These are phyloP conservation scores for Macrosiphum euphorbiae DNA, from an alignment of 2,888 invertebrate species.

Conservation along the genomic window DNA sequence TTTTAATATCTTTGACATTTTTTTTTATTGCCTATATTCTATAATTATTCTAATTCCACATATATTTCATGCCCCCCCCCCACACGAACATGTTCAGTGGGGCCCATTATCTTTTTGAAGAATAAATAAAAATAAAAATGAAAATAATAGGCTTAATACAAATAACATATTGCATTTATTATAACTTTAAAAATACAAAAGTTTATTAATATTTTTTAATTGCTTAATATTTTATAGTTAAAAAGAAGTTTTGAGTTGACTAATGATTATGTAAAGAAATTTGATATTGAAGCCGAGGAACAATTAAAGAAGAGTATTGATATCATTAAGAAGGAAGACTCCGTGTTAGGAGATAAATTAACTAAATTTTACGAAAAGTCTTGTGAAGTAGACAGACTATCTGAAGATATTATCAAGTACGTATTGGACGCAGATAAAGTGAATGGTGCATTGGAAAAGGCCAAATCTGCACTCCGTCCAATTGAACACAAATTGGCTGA, in stretches of 20 bases:
- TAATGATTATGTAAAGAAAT: conserved; percentile 19
- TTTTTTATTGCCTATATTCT: neutral
- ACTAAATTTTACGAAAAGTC: conserved; percentile 34
- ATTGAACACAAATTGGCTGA: conserved; percentile 8
- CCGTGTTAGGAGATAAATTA: conserved; percentile 50
- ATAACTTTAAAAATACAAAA: neutral
- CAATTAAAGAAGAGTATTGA: conserved; percentile 11
- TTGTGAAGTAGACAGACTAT: conserved; percentile 4
- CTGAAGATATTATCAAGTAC: conserved; percentile 53
- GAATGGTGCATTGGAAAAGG: neutral
- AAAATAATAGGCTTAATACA: neutral
- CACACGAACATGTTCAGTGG: too few relatives aligned
- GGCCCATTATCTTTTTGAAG: too few relatives aligned
- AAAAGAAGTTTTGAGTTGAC: neutral
- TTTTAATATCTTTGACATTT: neutral
- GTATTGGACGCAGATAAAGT: conserved; percentile 19
- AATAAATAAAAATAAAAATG: too few relatives aligned
- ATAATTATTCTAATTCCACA: neutral
- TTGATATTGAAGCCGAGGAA: neutral
- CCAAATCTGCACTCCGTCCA: neutral
- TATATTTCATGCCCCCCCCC: too few relatives aligned
- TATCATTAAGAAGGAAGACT: conserved; percentile 42
- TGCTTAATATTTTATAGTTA: neutral
- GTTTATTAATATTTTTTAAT: neutral
- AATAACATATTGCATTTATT: neutral